Evolutionary conservation across 2,888 invertebrate species (phyloP).

Genomic region (Aspidiotus destructor): DNA sequence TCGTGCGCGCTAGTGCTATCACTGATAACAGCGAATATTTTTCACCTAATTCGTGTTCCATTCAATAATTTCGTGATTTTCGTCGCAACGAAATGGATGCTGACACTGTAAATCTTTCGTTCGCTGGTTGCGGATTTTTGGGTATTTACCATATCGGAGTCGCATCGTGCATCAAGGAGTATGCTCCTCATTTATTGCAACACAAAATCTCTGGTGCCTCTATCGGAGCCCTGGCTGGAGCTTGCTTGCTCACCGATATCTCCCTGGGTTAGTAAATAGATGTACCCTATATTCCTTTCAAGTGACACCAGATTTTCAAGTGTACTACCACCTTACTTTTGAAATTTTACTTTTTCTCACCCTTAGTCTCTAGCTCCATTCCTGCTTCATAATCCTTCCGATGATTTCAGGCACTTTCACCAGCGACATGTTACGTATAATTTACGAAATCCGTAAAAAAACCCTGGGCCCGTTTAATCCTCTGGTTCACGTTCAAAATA

Average conservation of each 20-base stretch:
- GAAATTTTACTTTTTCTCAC: too few relatives aligned
- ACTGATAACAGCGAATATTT: too few relatives aligned
- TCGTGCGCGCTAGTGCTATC: too few relatives aligned
- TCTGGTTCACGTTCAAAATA: slow-evolving; percentile 77
- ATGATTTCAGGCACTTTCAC: slow-evolving; percentile 79
- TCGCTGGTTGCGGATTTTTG: slow-evolving; percentile 97
- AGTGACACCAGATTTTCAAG: too few relatives aligned
- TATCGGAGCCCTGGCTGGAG: slow-evolving; percentile 85
- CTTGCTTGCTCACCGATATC: slow-evolving; percentile 73
- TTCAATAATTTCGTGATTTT: too few relatives aligned
- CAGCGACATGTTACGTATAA: slow-evolving; percentile 79
- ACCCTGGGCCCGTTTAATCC: slow-evolving; percentile 94
- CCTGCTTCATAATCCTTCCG: too few relatives aligned
- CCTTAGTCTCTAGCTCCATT: too few relatives aligned
- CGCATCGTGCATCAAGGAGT: slow-evolving; percentile 91
- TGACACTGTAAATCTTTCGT: slow-evolving; percentile 75
- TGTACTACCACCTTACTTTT: too few relatives aligned
- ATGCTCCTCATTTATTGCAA: slow-evolving; percentile 79
- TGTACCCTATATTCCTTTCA: too few relatives aligned
- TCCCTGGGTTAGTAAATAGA: slow-evolving; percentile 57
- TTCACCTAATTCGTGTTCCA: too few relatives aligned
- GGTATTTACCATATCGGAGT: slow-evolving; percentile 99
- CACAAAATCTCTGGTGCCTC: slow-evolving; percentile 92
- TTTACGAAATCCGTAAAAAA: slow-evolving; percentile 76
- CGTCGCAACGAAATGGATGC: not conserved